Evolutionary conservation across 2,888 invertebrate species (phyloP).

Genomic region (Caenorhabditis panamensis): DNA sequence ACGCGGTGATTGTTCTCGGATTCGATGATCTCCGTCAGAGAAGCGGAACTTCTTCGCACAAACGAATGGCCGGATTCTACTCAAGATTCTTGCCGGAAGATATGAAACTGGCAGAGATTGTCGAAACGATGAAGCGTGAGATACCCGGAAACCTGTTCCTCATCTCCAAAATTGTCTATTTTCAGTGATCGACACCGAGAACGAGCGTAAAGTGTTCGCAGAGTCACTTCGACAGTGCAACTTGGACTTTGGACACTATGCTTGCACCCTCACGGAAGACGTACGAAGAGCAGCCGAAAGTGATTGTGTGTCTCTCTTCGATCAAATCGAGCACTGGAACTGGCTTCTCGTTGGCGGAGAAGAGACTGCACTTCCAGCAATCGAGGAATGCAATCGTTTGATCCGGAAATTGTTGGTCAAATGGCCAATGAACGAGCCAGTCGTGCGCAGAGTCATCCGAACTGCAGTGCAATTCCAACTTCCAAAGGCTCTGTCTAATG

Average conservation of each 20-base stretch:
- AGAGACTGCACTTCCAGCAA: conserved; percentile 54
- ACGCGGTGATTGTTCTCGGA: conserved; percentile 35
- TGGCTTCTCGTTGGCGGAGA: conserved; percentile 57
- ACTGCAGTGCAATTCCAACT: conserved; percentile 36
- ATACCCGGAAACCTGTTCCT: too few relatives aligned
- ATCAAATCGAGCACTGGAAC: conserved; percentile 58
- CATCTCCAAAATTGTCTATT: background rate
- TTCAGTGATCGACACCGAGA: conserved; percentile 44
- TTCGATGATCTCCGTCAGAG: conserved; percentile 55
- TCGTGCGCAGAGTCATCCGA: conserved; percentile 37
- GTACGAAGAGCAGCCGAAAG: conserved; percentile 35
- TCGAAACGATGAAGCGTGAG: conserved; percentile 59
- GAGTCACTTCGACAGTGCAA: conserved; percentile 26
- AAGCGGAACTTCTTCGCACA: conserved; percentile 28
- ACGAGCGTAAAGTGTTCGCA: conserved; percentile 37
- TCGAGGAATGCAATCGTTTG: conserved; percentile 59
- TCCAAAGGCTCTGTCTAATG: conserved; percentile 23
- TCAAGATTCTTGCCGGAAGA: conserved; percentile 56
- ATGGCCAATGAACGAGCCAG: conserved; percentile 18
- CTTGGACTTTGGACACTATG: conserved; percentile 45
- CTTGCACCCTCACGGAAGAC: conserved; percentile 39
- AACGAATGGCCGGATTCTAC: conserved; percentile 59
- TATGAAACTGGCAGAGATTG: conserved; percentile 41
- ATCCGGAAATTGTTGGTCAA: conserved; percentile 39
- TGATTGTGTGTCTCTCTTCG: conserved; percentile 7